Conservation (phyloP, 1,140 invertebrate genomes). For the Euborellia annulipes region DNA sequence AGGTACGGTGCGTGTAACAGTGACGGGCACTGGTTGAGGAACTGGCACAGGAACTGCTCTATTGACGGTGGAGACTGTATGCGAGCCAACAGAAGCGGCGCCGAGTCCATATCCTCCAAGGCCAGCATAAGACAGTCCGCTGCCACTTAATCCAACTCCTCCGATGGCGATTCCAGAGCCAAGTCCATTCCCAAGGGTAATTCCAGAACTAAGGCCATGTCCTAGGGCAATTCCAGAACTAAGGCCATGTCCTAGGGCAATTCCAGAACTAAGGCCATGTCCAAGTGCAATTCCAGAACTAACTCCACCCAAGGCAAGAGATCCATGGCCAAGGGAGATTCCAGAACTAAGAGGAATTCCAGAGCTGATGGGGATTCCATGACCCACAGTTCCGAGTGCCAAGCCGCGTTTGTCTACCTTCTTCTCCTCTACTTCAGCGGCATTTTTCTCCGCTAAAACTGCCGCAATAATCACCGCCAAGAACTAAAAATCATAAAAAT, state of each 20-base stretch:
- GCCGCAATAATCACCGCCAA: too few species aligned
- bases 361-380: too few species aligned
- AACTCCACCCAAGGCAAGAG: neutral
- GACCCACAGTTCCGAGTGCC: too few species aligned
- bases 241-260: neutral
- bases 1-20: constrained; percentile 1
- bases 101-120: neutral
- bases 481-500: too few species aligned
- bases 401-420: too few species aligned
- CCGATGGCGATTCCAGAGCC: constrained; percentile 2
- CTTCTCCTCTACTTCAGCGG: too few species aligned
- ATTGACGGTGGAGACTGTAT: neutral
- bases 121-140: neutral
- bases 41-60: constrained; percentile 1
- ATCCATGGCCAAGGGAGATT: neutral
- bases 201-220: neutral
- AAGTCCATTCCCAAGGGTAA: neutral
- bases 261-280: neutral
- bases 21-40: constrained; percentile 1
- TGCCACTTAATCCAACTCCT: neutral
- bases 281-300: constrained; percentile 1
- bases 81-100: neutral
- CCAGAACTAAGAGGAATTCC: too few species aligned
- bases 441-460: too few species aligned
- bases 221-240: neutral